Percentiles rank a stretch among this genome's conserved stretches.
Evolutionary conservation across 2,113 vertebrate genomes (phyloP).

Genomic region (Odontophorus gujanensis): DNA sequence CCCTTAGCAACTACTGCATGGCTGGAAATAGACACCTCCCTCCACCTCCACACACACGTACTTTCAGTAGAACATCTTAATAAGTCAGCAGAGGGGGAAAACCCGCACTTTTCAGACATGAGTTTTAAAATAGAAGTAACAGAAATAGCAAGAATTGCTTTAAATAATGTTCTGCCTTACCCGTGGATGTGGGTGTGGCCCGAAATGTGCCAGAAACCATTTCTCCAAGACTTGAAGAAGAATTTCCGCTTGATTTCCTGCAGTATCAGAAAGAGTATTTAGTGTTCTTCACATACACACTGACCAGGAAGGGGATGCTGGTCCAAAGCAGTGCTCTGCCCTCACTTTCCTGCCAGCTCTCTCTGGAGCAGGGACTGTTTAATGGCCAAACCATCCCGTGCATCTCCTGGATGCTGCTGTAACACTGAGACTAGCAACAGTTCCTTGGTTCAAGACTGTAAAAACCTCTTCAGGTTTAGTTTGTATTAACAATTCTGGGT

Average conservation of each 20-base stretch:
- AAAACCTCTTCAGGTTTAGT: not conserved
- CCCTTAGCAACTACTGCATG: not conserved
- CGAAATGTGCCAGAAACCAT: slow-evolving; percentile 97
- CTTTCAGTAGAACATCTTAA: not conserved
- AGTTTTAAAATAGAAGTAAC: not conserved
- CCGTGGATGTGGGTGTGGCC: slow-evolving; percentile 90
- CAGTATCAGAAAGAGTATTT: not conserved
- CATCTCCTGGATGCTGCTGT: not conserved
- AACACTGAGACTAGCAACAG: not conserved
- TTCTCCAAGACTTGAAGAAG: slow-evolving; percentile 96
- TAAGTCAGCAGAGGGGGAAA: not conserved
- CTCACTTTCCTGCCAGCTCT: not conserved
- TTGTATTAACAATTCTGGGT: too few species aligned
- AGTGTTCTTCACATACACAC: not conserved
- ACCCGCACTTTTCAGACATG: fast-evolving
- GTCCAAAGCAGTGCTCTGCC: not conserved
- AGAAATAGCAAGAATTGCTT: not conserved
- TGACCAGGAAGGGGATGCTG: not conserved
- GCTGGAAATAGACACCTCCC: not conserved
- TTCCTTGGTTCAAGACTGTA: not conserved
- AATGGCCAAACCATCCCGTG: not conserved
- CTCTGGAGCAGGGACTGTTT: not conserved
- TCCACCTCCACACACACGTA: not conserved
- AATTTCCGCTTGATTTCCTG: slow-evolving; percentile 96
- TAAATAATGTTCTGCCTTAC: slow-evolving; percentile 71